Percentiles rank a stretch among this genome's conserved stretches.
phyloP scores from a whole-genome alignment of 2,797 vertebrate genomes.

The Sarcoramphus papa region DNA sequence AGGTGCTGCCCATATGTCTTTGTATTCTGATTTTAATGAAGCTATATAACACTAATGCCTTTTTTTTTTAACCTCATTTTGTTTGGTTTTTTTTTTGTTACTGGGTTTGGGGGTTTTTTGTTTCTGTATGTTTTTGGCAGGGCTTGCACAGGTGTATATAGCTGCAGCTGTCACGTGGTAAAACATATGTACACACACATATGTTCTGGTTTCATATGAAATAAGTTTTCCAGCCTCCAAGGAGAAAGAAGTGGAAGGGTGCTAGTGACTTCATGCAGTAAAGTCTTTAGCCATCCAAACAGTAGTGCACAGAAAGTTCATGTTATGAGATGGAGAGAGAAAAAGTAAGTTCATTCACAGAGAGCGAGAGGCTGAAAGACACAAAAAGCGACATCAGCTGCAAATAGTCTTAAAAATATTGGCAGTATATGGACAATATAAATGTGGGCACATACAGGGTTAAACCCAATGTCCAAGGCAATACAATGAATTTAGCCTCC shows the following conservation, averaged over 20 bases:
- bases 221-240: background rate
- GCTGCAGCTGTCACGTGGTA: background rate
- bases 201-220: background rate
- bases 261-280: background rate
- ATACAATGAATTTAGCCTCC: background rate
- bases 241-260: background rate
- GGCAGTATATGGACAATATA: background rate
- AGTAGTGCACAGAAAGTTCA: background rate
- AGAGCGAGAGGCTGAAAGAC: background rate
- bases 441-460: background rate
- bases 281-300: background rate
- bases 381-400: background rate
- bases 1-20: constrained; percentile 26
- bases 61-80: background rate
- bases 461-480: background rate
- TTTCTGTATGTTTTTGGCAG: background rate
- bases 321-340: background rate
- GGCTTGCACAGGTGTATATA: background rate
- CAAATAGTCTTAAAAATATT: background rate
- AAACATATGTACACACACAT: background rate
- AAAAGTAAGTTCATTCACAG: background rate
- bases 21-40: background rate
- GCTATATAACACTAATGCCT: background rate
- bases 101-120: background rate
- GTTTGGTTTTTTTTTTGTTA: background rate